Base-by-base conservation (phyloP, 2,888 invertebrate genomes). In the Stenodera caucasica region DNA sequence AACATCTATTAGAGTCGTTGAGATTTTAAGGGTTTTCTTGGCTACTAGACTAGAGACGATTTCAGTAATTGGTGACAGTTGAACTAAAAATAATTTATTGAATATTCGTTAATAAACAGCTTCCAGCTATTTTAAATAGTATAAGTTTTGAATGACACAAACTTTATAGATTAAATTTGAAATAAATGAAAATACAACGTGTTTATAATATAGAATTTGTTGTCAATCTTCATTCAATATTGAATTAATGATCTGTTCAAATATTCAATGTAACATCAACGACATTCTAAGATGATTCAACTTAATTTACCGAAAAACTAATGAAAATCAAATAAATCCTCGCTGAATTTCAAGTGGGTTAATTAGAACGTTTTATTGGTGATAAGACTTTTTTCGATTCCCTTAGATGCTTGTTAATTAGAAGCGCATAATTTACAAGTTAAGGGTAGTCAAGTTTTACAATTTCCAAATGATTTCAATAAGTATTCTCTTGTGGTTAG, bases 281-380 rank as follows among this genome's bases (percentile, higher is more conserved):
- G 14, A 40, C 40, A 18, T 40, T 18, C 2, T 6, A 35, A 40
- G 40, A 15, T 18, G 3, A 40, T 40, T 40, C 40, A 18, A 15
- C 1, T 40, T 40, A 21, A 21, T 45, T 12, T 21, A 45, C 21
- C 12, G 45, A 21, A 21, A 45, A 45, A 45, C 40, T 18, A 40
- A 7, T 7, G 18, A 18, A 18, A 40, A 40, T 18, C 40, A 18
- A 18, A 18, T 45, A 45, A 21, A 21, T 45, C 21, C 45, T 45
- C 11, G 45, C 11, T 45, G 18, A 21, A 45, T 45, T 45, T 45
- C 45, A 45, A 45, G 18, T 12, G 7, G 18, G 21, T 45, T 45
- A 45, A 45, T 45, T 45, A 45, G 45, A 21, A 45, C 21, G 21
- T 45, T 45, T 45, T 21, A 45, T 45, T n/a, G 45, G 1, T 45